Percentiles rank a stretch among this genome's conserved stretches.
These are phyloP conservation scores for Cremastinae sp. DNA, from an alignment of 2,888 invertebrate species.

Conservation along the genomic window DNA sequence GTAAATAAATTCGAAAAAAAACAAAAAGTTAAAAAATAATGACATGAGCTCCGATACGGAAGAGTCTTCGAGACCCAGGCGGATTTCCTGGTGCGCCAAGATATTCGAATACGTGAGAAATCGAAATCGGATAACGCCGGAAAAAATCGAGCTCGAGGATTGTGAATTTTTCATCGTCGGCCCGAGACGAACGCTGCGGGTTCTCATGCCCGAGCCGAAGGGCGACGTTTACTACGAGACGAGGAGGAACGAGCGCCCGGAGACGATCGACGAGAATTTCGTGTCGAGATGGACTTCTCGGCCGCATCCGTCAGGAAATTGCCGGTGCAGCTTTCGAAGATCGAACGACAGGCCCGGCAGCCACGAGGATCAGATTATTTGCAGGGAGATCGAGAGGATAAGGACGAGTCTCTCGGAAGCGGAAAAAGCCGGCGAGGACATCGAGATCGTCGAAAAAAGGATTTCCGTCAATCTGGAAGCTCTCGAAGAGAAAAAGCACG, in stretches of 20 bases:
- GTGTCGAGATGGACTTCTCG: constrained; percentile 74
- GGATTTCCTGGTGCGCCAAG: constrained; percentile 71
- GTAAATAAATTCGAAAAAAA: too few species aligned
- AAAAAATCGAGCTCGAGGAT: constrained; percentile 72
- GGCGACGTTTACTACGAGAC: constrained; percentile 71
- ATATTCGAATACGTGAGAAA: constrained; percentile 72
- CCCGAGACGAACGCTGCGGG: constrained; percentile 73
- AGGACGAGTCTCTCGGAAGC: constrained; percentile 75
- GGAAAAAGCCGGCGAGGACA: constrained; percentile 70
- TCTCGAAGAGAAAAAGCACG: constrained; percentile 19
- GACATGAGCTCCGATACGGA: neutral
- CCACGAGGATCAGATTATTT: constrained; percentile 70
- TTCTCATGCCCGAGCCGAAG: constrained; percentile 69
- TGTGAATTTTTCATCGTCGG: constrained; percentile 77
- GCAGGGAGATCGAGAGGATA: constrained; percentile 75
- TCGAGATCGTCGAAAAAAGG: constrained; percentile 72
- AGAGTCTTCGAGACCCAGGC: constrained; percentile 2
- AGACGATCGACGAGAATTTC: constrained; percentile 77
- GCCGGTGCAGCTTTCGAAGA: constrained; percentile 76
- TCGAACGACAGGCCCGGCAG: constrained; percentile 69
- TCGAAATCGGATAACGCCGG: constrained; percentile 74
- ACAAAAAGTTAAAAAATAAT: too few species aligned
- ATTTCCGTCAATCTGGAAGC: constrained; percentile 69
- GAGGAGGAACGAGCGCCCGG: constrained; percentile 69
- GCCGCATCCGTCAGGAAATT: constrained; percentile 76